Evolutionary conservation across 2,888 invertebrate genomes (phyloP).

Genomic region (Polydesmus complanatus): DNA sequence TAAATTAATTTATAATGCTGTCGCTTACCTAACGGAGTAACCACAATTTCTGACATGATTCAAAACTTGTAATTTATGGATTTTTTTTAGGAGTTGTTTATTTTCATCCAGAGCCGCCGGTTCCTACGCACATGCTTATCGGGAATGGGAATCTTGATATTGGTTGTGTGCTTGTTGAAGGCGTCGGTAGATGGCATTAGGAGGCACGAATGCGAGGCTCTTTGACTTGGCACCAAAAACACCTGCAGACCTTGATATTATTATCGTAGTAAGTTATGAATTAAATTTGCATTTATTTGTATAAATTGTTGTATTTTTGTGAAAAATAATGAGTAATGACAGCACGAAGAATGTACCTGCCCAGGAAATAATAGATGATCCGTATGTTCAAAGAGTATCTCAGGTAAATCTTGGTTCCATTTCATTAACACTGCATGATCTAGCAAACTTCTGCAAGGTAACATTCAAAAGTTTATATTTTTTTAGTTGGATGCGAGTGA

Average conservation of each 20-base stretch:
- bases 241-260: no score
- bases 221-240: no score
- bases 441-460: not conserved
- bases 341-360: no score
- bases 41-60: conserved; percentile 69
- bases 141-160: not conserved
- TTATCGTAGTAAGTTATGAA: no score
- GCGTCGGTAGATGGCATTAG: no score
- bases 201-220: no score
- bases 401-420: conserved; percentile 10
- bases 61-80: not conserved
- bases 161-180: not conserved
- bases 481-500: conserved; percentile 12
- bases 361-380: not conserved
- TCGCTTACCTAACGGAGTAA: conserved; percentile 69
- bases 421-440: not conserved
- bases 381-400: conserved; percentile 3
- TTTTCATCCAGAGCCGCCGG: not conserved
- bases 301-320: no score
- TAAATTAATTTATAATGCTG: not conserved
- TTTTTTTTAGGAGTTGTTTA: not conserved
- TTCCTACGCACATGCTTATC: not conserved
- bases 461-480: not conserved
- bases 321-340: no score
- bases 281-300: no score